Evolutionary conservation across 1,140 invertebrate genomes (phyloP).

Genomic region (Drosophila paulistorum): DNA sequence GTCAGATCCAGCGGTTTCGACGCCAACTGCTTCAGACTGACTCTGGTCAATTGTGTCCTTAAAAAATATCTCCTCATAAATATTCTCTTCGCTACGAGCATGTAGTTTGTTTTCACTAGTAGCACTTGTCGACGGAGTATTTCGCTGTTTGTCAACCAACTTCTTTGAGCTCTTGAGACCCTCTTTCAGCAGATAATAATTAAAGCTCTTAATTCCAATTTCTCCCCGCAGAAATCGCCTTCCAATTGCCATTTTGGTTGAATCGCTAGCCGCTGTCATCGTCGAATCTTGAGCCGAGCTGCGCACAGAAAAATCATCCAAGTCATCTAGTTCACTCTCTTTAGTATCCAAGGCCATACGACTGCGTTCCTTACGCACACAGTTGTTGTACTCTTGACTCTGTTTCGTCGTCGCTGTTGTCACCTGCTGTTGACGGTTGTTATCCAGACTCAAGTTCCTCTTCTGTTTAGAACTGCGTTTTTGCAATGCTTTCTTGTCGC

Average conservation of each 20-base stretch:
- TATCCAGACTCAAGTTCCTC: constrained; percentile 73
- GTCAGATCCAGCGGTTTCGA: constrained; percentile 26
- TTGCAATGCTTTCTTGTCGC: constrained; percentile 54
- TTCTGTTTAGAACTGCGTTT: constrained; percentile 77
- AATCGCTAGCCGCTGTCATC: constrained; percentile 24
- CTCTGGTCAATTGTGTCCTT: constrained; percentile 49
- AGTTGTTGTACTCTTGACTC: constrained; percentile 20
- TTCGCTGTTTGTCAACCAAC: constrained; percentile 63
- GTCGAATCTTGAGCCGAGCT: constrained; percentile 56
- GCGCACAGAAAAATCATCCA: constrained; percentile 47
- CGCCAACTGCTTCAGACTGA: constrained; percentile 2
- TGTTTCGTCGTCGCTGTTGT: constrained; percentile 16
- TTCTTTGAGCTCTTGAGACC: constrained; percentile 79
- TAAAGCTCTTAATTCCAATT: constrained; percentile 83
- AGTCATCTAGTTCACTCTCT: constrained; percentile 55
- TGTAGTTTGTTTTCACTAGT: constrained; percentile 35
- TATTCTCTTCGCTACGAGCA: constrained; percentile 81
- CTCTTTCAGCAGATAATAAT: constrained; percentile 82
- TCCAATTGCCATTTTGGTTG: constrained; percentile 75
- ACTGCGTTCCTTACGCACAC: constrained; percentile 42
- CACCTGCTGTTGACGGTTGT: constrained; percentile 41
- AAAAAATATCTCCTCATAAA: constrained; percentile 82
- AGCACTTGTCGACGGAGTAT: neutral
- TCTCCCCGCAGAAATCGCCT: constrained; percentile 76
- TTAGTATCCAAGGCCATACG: constrained; percentile 34